Percentiles rank a stretch among this genome's conserved stretches.
Conservation (phyloP, 2,888 invertebrate species). For the Galerucella pusilla region DNA sequence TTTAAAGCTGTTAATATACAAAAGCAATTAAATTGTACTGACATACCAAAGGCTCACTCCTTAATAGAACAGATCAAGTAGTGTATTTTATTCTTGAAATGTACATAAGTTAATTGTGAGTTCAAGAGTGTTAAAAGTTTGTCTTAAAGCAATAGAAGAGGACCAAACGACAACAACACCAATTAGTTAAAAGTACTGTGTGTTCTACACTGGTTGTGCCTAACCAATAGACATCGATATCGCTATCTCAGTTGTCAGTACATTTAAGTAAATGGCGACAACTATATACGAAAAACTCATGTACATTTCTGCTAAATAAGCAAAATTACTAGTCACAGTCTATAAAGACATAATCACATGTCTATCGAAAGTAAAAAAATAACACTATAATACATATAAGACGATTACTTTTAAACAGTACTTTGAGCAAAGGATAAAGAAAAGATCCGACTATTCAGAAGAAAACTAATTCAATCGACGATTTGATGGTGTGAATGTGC, state of each 20-base stretch:
- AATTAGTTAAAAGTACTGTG: no score
- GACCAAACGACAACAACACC: no score
- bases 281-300: not conserved
- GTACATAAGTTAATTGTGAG: not conserved
- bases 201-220: no score
- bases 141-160: no score
- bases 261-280: no score
- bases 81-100: slow-evolving; percentile 1
- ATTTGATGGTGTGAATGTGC: slow-evolving; percentile 23
- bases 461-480: not conserved
- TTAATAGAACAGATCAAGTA: slow-evolving; percentile 25
- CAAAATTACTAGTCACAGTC: not conserved
- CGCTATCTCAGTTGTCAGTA: no score
- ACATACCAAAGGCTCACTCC: not conserved
- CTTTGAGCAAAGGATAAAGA: slow-evolving; percentile 30
- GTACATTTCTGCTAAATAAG: not conserved
- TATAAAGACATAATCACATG: slow-evolving; percentile 17
- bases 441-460: slow-evolving; percentile 13
- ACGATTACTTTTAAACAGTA: slow-evolving; percentile 22
- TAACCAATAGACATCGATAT: no score
- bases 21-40: not conserved
- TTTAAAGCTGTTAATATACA: slow-evolving; percentile 17
- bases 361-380: slow-evolving; percentile 30
- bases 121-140: no score
- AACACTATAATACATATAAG: slow-evolving; percentile 26